These are phyloP conservation scores for Boloria selene DNA, from an alignment of 2,888 invertebrate genomes.

Conservation along the genomic window DNA sequence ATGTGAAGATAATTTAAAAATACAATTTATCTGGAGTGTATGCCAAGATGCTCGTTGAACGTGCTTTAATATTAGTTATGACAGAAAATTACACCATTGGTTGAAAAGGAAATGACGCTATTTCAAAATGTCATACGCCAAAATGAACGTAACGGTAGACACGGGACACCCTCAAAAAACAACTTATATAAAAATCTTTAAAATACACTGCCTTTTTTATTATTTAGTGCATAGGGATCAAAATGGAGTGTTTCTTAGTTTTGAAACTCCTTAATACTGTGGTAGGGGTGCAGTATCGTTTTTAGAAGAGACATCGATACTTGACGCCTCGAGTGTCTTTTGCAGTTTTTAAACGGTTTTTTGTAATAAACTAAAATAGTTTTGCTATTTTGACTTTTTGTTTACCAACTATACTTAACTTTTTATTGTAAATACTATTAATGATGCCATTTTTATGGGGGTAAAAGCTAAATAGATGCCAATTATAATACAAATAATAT, in stretches of 20 bases:
- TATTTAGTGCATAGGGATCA: constrained; percentile 17
- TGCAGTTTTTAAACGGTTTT: constrained; percentile 54
- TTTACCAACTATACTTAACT: background rate
- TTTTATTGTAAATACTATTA: constrained; percentile 12
- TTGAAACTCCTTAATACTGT: constrained; percentile 19
- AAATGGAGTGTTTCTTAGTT: constrained; percentile 19
- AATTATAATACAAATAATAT: no score
- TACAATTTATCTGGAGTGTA: constrained; percentile 28
- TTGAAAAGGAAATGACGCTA: constrained; percentile 59
- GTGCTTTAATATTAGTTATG: constrained; percentile 44
- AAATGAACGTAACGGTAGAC: constrained; percentile 60
- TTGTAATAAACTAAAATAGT: constrained; percentile 27
- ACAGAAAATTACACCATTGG: constrained; percentile 48
- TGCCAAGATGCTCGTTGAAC: constrained; percentile 28
- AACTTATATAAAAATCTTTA: constrained; percentile 27
- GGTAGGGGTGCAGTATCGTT: constrained; percentile 52
- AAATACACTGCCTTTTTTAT: constrained; percentile 29
- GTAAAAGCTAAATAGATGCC: no score
- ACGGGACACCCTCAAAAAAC: constrained; percentile 55
- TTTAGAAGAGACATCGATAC: constrained; percentile 66
- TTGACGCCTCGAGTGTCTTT: constrained; percentile 57
- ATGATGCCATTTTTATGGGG: background rate
- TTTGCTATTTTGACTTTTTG: constrained; percentile 5
- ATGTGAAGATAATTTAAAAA: constrained; percentile 25
- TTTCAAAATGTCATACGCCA: constrained; percentile 58